Conservation (phyloP, 2,888 invertebrate species). For the Nomada fucata region DNA sequence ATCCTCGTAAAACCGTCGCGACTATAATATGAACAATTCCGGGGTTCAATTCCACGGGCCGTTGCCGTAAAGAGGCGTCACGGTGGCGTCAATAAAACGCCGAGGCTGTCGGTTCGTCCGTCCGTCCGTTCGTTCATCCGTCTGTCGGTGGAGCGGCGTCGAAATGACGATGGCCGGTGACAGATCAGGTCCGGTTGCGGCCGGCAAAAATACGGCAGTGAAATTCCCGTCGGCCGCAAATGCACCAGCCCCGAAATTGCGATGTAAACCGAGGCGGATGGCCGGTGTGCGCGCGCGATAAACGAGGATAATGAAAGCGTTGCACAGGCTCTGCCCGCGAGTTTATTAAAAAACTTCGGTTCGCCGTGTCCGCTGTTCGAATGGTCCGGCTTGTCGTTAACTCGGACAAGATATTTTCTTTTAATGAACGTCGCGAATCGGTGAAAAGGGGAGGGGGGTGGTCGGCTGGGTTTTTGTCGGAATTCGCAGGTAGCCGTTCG, state of each 20-base stretch:
- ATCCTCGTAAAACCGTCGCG: slow-evolving; percentile 5
- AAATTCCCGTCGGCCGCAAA: slow-evolving; percentile 53
- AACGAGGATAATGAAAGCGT: slow-evolving; percentile 53
- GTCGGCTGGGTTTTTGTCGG: too few species aligned
- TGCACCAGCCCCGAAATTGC: slow-evolving; percentile 42
- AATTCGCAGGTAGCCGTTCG: too few species aligned
- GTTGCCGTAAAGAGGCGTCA: slow-evolving; percentile 60
- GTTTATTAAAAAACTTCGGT: slow-evolving; percentile 52
- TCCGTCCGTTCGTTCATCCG: slow-evolving; percentile 29
- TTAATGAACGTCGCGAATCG: neutral
- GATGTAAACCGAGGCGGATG: slow-evolving; percentile 44
- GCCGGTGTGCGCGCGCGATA: slow-evolving; percentile 20
- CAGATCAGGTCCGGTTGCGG: slow-evolving; percentile 58
- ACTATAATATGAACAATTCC: slow-evolving; percentile 29
- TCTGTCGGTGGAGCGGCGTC: slow-evolving; percentile 46
- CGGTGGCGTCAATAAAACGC: slow-evolving; percentile 54
- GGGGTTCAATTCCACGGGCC: slow-evolving; percentile 42
- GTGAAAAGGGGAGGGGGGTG: too few species aligned
- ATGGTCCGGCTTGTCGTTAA: neutral
- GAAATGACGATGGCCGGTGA: slow-evolving; percentile 64
- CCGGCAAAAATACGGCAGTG: slow-evolving; percentile 62
- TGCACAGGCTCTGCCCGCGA: neutral
- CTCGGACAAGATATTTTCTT: neutral
- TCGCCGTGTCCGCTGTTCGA: neutral
- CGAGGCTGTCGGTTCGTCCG: slow-evolving; percentile 44